Conservation (phyloP, 2,113 vertebrate species). For the Myotis lucifugus region DNA sequence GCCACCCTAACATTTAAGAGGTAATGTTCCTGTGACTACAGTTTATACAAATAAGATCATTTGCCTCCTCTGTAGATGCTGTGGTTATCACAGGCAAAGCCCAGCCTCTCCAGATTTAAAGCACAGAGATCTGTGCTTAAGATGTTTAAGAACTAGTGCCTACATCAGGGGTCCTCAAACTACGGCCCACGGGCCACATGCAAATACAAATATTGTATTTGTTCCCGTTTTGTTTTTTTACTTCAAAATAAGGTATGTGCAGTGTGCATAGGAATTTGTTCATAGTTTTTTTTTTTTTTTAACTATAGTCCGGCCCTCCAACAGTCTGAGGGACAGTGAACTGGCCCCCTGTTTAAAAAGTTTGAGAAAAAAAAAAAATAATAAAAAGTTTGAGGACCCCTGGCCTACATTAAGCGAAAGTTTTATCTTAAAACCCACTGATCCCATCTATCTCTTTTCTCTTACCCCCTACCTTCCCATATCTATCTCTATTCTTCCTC, state of each 20-base stretch:
- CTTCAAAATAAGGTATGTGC: too few relatives aligned
- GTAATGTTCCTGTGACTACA: background rate
- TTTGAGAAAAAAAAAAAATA: too few relatives aligned
- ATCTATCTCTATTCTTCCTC: background rate
- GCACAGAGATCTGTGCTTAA: background rate
- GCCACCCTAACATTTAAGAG: background rate
- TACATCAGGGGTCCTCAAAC: too few relatives aligned
- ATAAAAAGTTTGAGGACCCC: too few relatives aligned
- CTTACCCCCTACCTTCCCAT: background rate
- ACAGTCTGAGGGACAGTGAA: too few relatives aligned
- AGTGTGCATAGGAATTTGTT: too few relatives aligned
- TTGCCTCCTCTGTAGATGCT: background rate
- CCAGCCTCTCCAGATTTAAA: background rate
- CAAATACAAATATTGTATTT: too few relatives aligned
- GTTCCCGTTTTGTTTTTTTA: too few relatives aligned
- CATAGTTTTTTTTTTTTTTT: too few relatives aligned
- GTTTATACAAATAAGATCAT: background rate
- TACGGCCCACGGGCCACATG: too few relatives aligned
- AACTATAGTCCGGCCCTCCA: too few relatives aligned
- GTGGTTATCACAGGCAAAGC: background rate
- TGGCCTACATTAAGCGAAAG: background rate
- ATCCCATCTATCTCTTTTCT: background rate
- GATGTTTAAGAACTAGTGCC: background rate
- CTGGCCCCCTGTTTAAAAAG: too few relatives aligned
- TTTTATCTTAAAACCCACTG: background rate